These are phyloP conservation scores for Drosophila nr. perissopoda DNA, from an alignment of 2,888 invertebrate genomes.

Conservation along the genomic window DNA sequence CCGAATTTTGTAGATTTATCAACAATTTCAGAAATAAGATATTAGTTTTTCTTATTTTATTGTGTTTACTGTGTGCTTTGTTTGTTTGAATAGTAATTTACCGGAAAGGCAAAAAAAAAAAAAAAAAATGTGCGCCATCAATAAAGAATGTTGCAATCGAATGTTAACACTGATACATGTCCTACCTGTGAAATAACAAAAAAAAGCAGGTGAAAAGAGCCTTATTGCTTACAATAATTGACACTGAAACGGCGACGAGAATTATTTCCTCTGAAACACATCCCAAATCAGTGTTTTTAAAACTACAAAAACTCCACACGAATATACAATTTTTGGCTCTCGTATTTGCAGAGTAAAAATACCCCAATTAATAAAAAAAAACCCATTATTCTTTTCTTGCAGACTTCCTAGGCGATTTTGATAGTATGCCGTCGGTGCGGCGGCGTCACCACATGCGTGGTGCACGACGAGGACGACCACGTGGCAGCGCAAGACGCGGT, in stretches of 20 bases:
- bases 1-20: slow-evolving; percentile 22
- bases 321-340: not conserved
- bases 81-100: slow-evolving; percentile 41
- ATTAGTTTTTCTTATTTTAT: slow-evolving; percentile 37
- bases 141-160: not conserved
- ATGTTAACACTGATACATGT: not conserved
- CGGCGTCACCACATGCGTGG: slow-evolving; percentile 86
- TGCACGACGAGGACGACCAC: slow-evolving; percentile 90
- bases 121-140: not conserved
- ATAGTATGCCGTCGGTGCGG: slow-evolving; percentile 80
- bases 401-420: slow-evolving; percentile 83
- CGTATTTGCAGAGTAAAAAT: not conserved
- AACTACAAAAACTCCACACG: not conserved
- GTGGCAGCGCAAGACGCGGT: slow-evolving; percentile 90
- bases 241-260: not conserved
- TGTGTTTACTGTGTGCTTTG: slow-evolving; percentile 11
- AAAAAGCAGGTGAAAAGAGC: not conserved
- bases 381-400: slow-evolving; percentile 59
- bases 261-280: not conserved
- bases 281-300: not conserved
- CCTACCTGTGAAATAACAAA: not conserved
- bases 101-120: slow-evolving; percentile 18
- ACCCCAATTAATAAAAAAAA: slow-evolving; percentile 69
- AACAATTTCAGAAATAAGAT: slow-evolving; percentile 28
- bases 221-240: not conserved